Evolutionary conservation across 92 coral and sea anemone genomes (phyloP), one percentile per base, ranked within the genome.

Genomic region (Porites rus): DNA sequence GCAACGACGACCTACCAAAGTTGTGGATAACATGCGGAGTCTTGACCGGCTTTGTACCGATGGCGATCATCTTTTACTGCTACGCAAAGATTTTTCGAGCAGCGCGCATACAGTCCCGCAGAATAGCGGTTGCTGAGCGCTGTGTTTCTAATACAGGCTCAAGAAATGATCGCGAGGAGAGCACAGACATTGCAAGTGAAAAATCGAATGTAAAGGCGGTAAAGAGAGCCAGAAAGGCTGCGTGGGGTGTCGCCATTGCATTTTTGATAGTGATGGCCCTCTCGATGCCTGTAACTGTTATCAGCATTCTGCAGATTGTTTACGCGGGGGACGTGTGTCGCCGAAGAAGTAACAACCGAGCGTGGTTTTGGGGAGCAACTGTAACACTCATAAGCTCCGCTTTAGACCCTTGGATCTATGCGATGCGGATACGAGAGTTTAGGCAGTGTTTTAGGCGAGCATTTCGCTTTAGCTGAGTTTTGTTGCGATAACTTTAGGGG

Each of bases 361-460:
- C 75, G 18, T 94, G 98, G 98, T 88, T 92, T 28, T 92, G 96
- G 94, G 91, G 80, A 1, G 84, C 70, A 11, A 68, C 88, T 6
- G 46, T 94, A 21, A 81, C 94, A 10, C 92, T 84, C 72, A 50
- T 83, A 25, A 87, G 92, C 65, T 87, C 96, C 17, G 92, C 94
- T 3, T 17, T 87, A 12, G 93, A 94, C 65, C 96, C 98, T 0
- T 94, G 98, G 98, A 91, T 94, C 5, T 92, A 92, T 58, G 91
- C 98, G 0, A 71, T 91, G 24, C 76, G 98, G 69, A 87, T 85
- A 46, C 73, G 81, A 20, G 94, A 86, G 83, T 92, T 94, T 53
- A 88, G 79, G 62, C 81, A 72, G 6, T 91, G 91, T 38, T 83
- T 80, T 7, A 92, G 71, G 59, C 84, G 83, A 75, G 80, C 76